Base-by-base conservation (phyloP, 2,113 vertebrate genomes). In the Actenoides lindsayi region DNA sequence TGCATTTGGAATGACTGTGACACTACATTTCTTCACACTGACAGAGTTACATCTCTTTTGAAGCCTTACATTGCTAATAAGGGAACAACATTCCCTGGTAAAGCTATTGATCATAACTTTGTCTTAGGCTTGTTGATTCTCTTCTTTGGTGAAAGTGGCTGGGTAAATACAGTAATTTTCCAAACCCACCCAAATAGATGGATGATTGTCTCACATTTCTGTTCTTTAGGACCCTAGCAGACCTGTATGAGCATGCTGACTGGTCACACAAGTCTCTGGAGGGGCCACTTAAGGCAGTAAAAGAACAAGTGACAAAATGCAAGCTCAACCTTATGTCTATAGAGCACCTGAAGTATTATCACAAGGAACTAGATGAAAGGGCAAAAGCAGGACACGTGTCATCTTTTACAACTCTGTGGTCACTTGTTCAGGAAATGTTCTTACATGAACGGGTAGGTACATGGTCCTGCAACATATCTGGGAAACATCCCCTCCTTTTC, bases 191-290 rank as follows among this genome's bases (percentile, higher is more conserved):
- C 18, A 27, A 54, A 41, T 75, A 56, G 81, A 60, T 37, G 13
- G 14, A 53, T 74, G 8, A 24, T 78, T 82, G 94, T 82, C 37
- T 91, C 17, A 74, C 27, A 31, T 62, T 87, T 88, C 79, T 88
- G 20, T 68, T 56, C 76, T 71, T 83, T 86, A 99, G 99, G 99
- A 91, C 99, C 8, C 95, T 99, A 95, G 97, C 98, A 59, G 94
- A 98, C 68, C 96, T 99, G 37, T 99, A 98, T 33, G 83, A 94
- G 42, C 88, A 99, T 18, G 82, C 97, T 1, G 90, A 98, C 79
- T 99, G 99, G 99, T 99, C 99, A 11, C 98, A 98, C 33, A 94
- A 50, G 35, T 93, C 96, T 84, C 93, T 99, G 2, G 90, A 97
- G 20, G 94, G 44, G 14, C 68, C 94, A 19, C 98, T 98, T 71